Conservation (phyloP, 2,113 vertebrate species). For the Gulo gulo region DNA sequence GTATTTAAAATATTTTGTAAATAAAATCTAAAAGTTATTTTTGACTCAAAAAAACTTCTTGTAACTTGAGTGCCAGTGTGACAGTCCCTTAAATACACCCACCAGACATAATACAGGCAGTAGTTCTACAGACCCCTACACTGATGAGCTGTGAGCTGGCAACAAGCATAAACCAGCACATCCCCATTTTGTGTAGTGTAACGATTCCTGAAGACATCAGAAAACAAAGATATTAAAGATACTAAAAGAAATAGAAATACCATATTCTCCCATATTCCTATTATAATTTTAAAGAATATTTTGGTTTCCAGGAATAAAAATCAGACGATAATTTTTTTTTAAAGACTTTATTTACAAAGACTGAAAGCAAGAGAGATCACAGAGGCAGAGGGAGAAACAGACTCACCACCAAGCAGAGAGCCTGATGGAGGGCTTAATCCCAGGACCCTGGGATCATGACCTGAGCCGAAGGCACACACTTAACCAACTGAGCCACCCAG, state of each 20-base stretch:
- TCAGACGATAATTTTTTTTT: neutral
- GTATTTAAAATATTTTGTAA: neutral
- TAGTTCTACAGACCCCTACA: neutral
- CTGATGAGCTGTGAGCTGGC: neutral
- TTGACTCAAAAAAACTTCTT: neutral
- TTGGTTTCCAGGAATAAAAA: conserved; percentile 17
- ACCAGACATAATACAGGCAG: neutral
- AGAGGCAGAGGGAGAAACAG: too few species aligned
- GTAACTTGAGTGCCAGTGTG: neutral
- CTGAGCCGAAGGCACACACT: too few species aligned
- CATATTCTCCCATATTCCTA: neutral
- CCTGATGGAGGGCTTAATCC: too few species aligned
- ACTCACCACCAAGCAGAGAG: too few species aligned
- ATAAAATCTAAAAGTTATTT: neutral
- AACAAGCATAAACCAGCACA: neutral
- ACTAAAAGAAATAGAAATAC: neutral
- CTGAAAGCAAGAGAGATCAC: too few species aligned
- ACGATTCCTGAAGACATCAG: neutral
- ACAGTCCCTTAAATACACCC: neutral
- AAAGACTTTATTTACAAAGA: too few species aligned
- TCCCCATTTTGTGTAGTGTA: neutral
- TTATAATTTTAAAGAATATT: neutral
- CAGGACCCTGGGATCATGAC: too few species aligned
- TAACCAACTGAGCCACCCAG: too few species aligned
- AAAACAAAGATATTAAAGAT: neutral